phyloP scores from a whole-genome alignment of 2,113 vertebrate genomes.

The Pseudonaja textilis region DNA sequence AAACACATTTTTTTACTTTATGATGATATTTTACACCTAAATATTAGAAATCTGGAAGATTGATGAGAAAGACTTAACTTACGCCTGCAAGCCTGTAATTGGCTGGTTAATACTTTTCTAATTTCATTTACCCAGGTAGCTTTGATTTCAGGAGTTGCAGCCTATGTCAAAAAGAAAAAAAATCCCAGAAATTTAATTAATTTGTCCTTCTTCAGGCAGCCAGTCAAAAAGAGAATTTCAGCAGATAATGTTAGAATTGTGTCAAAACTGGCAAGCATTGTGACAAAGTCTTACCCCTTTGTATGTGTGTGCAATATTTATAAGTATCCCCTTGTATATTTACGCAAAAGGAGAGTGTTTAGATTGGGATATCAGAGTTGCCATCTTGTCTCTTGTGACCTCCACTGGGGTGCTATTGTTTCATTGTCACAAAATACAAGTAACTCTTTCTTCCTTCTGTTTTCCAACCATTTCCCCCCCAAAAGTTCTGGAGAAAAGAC shows the following conservation, averaged over 20 bases:
- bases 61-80: constrained; percentile 59
- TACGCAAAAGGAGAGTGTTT: neutral
- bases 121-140: constrained; percentile 95
- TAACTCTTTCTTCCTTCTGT: neutral
- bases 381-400: neutral
- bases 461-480: neutral
- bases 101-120: constrained; percentile 93
- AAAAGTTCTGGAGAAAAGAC: neutral
- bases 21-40: neutral
- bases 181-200: neutral
- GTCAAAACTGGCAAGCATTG: neutral
- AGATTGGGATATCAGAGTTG: neutral
- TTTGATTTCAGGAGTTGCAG: constrained; percentile 87
- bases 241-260: neutral
- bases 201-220: neutral
- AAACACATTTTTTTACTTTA: neutral
- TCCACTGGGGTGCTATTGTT: neutral
- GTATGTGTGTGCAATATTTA: neutral
- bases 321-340: neutral
- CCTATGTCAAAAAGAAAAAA: constrained; percentile 70
- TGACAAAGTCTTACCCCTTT: neutral
- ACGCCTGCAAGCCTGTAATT: constrained; percentile 93
- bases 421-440: neutral
- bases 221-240: neutral
- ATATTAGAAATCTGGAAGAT: neutral